Conservation (phyloP, 2,888 invertebrate genomes). For the Ernsta delagoae region DNA sequence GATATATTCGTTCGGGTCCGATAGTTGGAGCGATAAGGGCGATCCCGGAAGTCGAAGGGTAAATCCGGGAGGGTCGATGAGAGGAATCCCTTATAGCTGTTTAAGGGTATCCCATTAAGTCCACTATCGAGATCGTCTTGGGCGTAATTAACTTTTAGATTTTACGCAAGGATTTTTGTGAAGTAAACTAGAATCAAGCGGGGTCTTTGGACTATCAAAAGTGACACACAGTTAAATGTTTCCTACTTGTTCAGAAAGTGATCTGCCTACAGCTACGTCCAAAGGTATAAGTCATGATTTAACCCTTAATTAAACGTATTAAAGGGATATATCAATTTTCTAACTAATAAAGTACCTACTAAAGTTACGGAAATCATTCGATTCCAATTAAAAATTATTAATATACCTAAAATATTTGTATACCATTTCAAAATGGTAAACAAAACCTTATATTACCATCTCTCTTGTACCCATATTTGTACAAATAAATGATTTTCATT, state of each 20-base stretch:
- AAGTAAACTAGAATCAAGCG: background rate
- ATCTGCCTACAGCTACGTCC: too few relatives aligned
- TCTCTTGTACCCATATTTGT: too few relatives aligned
- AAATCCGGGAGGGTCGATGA: constrained; percentile 43
- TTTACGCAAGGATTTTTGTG: constrained; percentile 18
- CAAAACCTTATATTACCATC: too few relatives aligned
- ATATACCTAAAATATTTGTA: too few relatives aligned
- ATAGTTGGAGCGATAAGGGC: constrained; percentile 44
- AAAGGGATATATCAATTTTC: too few relatives aligned
- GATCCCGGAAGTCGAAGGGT: constrained; percentile 46
- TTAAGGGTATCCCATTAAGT: constrained; percentile 40
- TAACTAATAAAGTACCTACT: too few relatives aligned
- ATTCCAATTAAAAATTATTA: too few relatives aligned
- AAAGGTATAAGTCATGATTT: too few relatives aligned
- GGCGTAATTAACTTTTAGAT: constrained; percentile 27
- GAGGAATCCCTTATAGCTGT: constrained; percentile 43
- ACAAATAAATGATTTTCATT: too few relatives aligned
- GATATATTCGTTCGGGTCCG: constrained; percentile 40
- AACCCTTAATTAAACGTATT: too few relatives aligned
- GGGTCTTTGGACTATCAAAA: background rate
- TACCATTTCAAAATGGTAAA: too few relatives aligned
- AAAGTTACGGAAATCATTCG: too few relatives aligned
- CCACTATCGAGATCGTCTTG: constrained; percentile 30
- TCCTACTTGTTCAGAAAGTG: background rate
- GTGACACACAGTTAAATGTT: background rate